phyloP scores from a whole-genome alignment of 2,888 invertebrate genomes.

The Erebia aethiops region DNA sequence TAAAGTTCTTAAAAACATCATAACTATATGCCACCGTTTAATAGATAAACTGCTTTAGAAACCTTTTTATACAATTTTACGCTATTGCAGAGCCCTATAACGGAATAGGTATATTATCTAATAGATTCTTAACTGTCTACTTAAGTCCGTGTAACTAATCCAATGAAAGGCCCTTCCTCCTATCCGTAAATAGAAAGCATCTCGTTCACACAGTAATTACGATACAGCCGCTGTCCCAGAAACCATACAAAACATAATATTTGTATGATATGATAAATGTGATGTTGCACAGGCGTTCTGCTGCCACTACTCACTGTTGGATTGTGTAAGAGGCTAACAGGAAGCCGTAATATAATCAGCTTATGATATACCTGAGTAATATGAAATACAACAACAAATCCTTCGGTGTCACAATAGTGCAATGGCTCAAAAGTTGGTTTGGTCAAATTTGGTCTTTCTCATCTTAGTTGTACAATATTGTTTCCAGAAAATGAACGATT shows the following conservation, averaged over 20 bases:
- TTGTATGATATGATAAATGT: conserved; percentile 15
- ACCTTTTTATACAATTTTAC: no score
- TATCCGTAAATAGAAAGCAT: conserved; percentile 13
- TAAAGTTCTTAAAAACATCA: no score
- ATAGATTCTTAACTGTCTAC: neutral
- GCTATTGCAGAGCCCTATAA: no score
- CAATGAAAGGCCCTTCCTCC: conserved; percentile 19
- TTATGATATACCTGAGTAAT: neutral
- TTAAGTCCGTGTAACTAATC: conserved; percentile 14
- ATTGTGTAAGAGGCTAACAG: conserved; percentile 3
- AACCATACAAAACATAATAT: conserved; percentile 10
- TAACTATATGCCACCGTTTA: no score
- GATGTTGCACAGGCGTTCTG: conserved; percentile 3
- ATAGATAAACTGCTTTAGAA: no score
- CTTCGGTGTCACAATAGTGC: neutral
- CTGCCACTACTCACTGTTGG: conserved; percentile 2
- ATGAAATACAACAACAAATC: neutral
- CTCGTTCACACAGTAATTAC: conserved; percentile 14
- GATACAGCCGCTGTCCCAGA: conserved; percentile 10
- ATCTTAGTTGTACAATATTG: no score
- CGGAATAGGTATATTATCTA: neutral
- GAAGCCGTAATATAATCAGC: conserved; percentile 2
- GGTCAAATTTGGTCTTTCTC: no score
- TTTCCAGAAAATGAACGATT: no score
- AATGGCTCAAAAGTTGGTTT: no score